phyloP scores from a whole-genome alignment of 1,140 invertebrate species.

The Caenorhabditis tropicalis region DNA sequence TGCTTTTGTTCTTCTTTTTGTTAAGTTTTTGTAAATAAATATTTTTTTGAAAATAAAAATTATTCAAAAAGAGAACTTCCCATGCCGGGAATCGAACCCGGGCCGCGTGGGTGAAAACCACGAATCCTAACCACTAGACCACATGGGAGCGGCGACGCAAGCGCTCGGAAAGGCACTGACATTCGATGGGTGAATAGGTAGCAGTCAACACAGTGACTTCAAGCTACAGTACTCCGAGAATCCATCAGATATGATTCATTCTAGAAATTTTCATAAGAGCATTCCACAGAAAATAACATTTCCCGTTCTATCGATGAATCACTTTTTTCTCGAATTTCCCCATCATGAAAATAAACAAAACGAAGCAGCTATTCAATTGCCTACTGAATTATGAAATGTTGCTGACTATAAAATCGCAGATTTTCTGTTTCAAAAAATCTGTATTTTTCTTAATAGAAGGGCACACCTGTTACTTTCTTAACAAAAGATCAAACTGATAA shows the following conservation, averaged over 20 bases:
- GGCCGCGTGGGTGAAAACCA: slow-evolving; percentile 84
- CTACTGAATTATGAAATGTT: no score
- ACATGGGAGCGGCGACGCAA: slow-evolving; percentile 7
- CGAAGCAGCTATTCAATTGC: neutral
- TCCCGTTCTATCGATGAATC: neutral
- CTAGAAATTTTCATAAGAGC: neutral
- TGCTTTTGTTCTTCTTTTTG: neutral
- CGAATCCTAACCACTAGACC: slow-evolving; percentile 79
- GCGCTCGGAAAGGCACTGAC: no score
- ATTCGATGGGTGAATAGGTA: no score
- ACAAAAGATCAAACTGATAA: no score
- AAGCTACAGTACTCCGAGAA: no score
- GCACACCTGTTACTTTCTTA: no score
- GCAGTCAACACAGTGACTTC: no score
- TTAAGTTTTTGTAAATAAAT: neutral
- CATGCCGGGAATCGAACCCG: slow-evolving; percentile 85
- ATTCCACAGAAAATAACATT: neutral
- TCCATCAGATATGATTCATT: no score
- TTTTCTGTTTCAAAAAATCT: no score
- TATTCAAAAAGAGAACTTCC: slow-evolving; percentile 74
- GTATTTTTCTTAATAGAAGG: no score
- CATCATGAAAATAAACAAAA: neutral
- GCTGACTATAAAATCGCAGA: no score
- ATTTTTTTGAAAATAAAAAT: no score
- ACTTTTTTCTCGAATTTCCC: neutral